phyloP scores from a whole-genome alignment of 2,888 invertebrate genomes.

The Nemurella pictetii region DNA sequence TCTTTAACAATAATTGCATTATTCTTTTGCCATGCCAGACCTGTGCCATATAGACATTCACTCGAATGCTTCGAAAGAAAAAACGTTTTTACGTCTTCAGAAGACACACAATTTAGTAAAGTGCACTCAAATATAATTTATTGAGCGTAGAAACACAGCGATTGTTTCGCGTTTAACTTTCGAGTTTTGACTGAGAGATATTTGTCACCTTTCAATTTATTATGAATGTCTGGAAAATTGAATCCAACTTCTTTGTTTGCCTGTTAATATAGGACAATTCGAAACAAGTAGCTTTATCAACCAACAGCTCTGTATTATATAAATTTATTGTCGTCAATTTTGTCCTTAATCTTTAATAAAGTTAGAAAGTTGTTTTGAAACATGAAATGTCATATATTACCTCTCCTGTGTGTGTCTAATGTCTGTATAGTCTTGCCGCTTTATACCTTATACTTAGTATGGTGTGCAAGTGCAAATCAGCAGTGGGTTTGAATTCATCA shows the following conservation, averaged over 20 bases:
- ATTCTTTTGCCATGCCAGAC: background rate
- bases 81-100: conserved; percentile 11
- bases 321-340: background rate
- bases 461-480: background rate
- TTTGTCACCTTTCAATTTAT: background rate
- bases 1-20: background rate
- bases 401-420: background rate
- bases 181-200: background rate
- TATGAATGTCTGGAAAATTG: background rate
- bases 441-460: background rate
- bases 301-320: background rate
- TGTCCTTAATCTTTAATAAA: conserved; percentile 1
- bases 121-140: background rate
- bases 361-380: background rate
- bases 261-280: background rate
- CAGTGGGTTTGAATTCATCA: background rate
- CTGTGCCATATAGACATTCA: background rate
- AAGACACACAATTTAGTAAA: background rate
- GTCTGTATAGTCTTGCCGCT: background rate
- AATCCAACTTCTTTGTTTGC: background rate
- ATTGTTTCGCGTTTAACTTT: background rate
- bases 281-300: background rate
- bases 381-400: background rate
- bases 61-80: background rate
- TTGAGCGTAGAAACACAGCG: background rate